Evolutionary conservation across 2,113 vertebrate genomes (phyloP).

Genomic region (Lophochroa leadbeateri): DNA sequence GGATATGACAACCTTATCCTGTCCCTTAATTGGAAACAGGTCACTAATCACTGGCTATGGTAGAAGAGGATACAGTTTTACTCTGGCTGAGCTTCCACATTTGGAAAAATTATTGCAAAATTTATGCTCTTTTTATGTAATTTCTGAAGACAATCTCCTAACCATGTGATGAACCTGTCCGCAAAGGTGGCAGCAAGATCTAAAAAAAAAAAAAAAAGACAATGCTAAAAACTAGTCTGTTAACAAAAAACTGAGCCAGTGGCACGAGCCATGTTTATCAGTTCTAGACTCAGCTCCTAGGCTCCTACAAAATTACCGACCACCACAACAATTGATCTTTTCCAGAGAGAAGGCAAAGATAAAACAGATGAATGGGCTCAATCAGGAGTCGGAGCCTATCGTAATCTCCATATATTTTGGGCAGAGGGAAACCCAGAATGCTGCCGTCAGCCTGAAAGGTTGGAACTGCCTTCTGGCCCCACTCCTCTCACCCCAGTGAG

Average conservation of each 20-base stretch:
- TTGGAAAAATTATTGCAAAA: not conserved
- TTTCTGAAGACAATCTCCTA: not conserved
- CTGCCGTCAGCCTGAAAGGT: not conserved
- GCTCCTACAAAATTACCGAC: not conserved
- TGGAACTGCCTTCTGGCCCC: not conserved
- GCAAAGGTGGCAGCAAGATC: not conserved
- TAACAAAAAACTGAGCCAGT: not conserved
- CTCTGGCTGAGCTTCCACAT: not conserved
- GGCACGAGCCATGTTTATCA: not conserved
- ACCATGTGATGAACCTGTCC: not conserved
- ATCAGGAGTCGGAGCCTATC: not conserved
- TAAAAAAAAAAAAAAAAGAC: not conserved
- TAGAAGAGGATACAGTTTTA: not conserved
- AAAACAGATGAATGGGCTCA: not conserved
- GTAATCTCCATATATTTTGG: not conserved
- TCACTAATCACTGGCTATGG: not conserved
- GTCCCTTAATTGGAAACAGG: not conserved
- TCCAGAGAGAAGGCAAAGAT: not conserved
- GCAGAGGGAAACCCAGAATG: not conserved
- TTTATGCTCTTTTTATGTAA: not conserved
- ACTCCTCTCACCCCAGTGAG: not conserved
- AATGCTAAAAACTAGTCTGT: not conserved
- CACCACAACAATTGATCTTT: not conserved
- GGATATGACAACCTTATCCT: slow-evolving; percentile 17
- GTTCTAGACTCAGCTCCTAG: not conserved